These are phyloP conservation scores for Pseudopipra pipra DNA, from an alignment of 2,113 vertebrate genomes.

Conservation along the genomic window DNA sequence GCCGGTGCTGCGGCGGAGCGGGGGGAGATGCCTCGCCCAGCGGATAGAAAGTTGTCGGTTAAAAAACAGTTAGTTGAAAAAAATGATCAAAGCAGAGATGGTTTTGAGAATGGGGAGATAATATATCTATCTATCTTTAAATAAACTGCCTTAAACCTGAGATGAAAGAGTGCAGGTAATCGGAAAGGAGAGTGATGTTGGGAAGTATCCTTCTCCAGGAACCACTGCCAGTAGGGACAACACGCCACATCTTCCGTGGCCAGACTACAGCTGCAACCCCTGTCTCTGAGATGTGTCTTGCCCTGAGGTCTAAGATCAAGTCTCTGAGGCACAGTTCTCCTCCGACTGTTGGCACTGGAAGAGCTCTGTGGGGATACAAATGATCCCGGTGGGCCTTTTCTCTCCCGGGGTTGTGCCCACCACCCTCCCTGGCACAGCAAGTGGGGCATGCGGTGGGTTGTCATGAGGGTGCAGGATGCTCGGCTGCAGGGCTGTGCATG, in stretches of 20 bases:
- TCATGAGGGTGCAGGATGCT: not conserved
- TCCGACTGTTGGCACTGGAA: not conserved
- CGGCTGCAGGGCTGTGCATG: not conserved
- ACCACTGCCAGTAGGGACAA: not conserved
- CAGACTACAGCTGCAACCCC: not conserved
- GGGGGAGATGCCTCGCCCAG: not conserved
- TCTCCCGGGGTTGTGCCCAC: not conserved
- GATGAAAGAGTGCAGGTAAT: not conserved
- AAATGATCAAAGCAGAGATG: not conserved
- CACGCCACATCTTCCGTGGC: accelerated
- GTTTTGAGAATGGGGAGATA: not conserved
- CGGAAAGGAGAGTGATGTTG: accelerated
- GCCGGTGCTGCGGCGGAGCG: not conserved
- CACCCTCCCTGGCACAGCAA: not conserved
- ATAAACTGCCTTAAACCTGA: not conserved
- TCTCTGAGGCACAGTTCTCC: not conserved
- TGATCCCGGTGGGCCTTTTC: not conserved
- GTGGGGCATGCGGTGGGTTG: not conserved
- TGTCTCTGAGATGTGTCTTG: not conserved
- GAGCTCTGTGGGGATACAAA: accelerated
- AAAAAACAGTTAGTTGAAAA: not conserved
- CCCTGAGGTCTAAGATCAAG: not conserved
- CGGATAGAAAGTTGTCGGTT: not conserved
- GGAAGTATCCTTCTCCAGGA: not conserved
- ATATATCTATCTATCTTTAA: not conserved